Base-by-base conservation (phyloP, 2,113 vertebrate genomes). In the Daubentonia madagascariensis region DNA sequence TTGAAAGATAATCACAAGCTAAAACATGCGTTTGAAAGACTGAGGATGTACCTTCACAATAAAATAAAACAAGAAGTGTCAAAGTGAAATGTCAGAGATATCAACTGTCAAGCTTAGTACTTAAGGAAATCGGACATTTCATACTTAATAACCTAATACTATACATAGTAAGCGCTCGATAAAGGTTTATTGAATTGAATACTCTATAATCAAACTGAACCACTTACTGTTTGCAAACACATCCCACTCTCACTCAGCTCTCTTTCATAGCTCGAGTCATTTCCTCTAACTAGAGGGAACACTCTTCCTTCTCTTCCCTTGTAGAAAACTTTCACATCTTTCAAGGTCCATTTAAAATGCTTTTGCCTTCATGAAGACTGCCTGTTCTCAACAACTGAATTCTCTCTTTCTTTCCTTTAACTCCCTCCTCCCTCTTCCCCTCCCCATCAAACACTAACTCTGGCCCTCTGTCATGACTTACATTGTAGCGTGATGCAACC, bases 341-440 rank as follows among this genome's bases (percentile, higher is more conserved):
- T 91, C 70, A 37, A 73, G 59, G 52, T 45, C 43, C 67, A 85
- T 48, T 57, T 73, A 35, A 79, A 83, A 57, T 8, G 28, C 35
- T 65, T 57, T 73, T 85, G 89, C 43, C 75, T 85, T 83, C 48
- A n/a, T 40, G 65, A 89, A 89, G 30, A 25, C 61, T 35, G 67
- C 50, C 22, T 76, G 8, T 43, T 73, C 45, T 81, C n/a, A 43
- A 20, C 76, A 67, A 25, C 3, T 30, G 28, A 54, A 52, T 40
- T 85, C 22, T 78, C 40, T 59, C 43, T 89, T 54, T 85, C 50
- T 57, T 35, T 45, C 80, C 80, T 43, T 28, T 43, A 30, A 25
- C 18, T 25, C 9, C 37, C 8, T 7, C 5, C 43, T n/a, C 63
- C 18, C 17, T 0, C 20, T 28, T 20, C 0, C 0, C 45, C 48